Base-by-base conservation (phyloP, 2,888 invertebrate genomes). In the Oligia strigilis region DNA sequence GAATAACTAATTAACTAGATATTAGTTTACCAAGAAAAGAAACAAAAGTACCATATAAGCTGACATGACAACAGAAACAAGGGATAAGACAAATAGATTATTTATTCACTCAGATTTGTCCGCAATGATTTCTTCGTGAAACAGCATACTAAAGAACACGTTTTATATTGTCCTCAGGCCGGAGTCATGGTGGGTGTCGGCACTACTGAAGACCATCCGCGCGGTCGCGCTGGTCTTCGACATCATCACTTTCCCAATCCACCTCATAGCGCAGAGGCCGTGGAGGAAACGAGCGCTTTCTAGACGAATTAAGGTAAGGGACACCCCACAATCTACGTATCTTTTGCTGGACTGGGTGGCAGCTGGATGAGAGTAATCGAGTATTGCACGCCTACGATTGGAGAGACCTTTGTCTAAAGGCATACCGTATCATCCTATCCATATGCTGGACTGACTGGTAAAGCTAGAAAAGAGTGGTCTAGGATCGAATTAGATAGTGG, bases 171-270 rank as follows among this genome's bases (percentile, higher is more conserved):
- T 86, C 92, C 94, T 2, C 95, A 98, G 98, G 92, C 97, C 97
- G 96, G 97, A 98, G 92, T 97, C 97, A 94, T 97, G 97, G 95
- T 98, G 97, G 98, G 97, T 98, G 92, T 97, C 98, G 93, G 97
- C 98, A 93, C 98, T 98, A 92, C 97, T 99, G 92, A 98, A 98
- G 89, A 98, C 98, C 89, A 98, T 99, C 92, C 98, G 98, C 94
- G 98, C 98, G 75, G 97, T 99, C 89, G 98, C 98, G 90, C 98
- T 99, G 94, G 97, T 99, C 88, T 99, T 98, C 97, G 99, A 99
- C 95, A 97, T 99, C 92, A 97, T 99, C 93, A 99, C 99, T 83
- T 98, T 99, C 96, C 99, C 99, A 83, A 98, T 99, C 52, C 99
- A 99, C 96, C 98, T 99, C 91, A 96, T 99, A 85, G 96, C 98